Conservation (phyloP, 2,797 vertebrate genomes). For the Emydoidea blandingii region DNA sequence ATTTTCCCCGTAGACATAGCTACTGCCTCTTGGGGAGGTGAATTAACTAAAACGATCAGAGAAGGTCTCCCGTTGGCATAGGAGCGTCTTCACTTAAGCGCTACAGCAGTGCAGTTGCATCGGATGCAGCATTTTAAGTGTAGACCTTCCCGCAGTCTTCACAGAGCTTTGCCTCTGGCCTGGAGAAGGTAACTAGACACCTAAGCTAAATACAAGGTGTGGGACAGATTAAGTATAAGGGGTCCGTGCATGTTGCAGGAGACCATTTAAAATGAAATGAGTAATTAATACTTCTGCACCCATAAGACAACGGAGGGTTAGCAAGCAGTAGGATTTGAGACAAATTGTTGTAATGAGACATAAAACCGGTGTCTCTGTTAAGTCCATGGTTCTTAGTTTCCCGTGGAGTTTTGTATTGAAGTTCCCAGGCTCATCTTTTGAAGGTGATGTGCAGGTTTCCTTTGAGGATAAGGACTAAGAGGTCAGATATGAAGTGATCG, state of each 20-base stretch:
- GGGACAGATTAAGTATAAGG: not conserved
- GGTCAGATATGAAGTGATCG: not conserved
- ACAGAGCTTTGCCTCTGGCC: not conserved
- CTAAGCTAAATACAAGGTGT: not conserved
- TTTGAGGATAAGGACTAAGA: not conserved
- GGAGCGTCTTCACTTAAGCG: not conserved
- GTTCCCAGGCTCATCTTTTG: not conserved
- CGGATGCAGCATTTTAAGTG: not conserved
- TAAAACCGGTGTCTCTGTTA: not conserved
- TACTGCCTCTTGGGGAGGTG: not conserved
- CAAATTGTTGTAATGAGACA: not conserved
- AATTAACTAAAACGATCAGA: not conserved
- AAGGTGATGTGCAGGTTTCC: not conserved
- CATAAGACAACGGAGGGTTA: not conserved
- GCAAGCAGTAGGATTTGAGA: not conserved
- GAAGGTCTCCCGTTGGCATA: not conserved
- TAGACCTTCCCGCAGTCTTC: not conserved
- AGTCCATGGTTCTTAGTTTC: not conserved
- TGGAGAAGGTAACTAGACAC: not conserved
- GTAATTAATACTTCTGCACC: not conserved
- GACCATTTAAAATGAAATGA: not conserved
- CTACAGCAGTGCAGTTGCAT: not conserved
- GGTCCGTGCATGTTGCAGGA: not conserved
- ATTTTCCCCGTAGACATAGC: no score
- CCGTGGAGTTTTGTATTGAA: not conserved